These are phyloP conservation scores for Tetranychus cinnabarinus DNA, from an alignment of 1,140 invertebrate species.

Conservation along the genomic window DNA sequence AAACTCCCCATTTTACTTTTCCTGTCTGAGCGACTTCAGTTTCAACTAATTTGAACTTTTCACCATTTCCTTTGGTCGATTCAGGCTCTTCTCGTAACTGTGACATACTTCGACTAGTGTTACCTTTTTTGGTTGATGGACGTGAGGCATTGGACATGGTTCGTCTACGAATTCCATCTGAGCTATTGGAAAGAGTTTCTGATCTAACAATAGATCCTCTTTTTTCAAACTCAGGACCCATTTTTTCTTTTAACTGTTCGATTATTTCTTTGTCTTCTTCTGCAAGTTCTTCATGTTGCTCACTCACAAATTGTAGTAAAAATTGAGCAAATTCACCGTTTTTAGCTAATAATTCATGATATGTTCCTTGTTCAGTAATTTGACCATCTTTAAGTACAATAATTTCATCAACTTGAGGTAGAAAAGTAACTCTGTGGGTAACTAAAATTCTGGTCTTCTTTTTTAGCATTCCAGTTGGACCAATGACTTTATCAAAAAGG, in stretches of 20 bases:
- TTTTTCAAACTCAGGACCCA: neutral
- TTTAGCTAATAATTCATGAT: conserved; percentile 19
- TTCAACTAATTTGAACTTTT: conserved; percentile 30
- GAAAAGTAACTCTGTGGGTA: conserved; percentile 26
- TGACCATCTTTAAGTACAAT: conserved; percentile 50
- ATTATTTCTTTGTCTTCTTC: conserved; percentile 1
- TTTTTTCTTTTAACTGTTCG: neutral
- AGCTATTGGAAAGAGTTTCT: neutral
- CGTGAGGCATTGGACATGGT: neutral
- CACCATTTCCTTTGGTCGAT: neutral
- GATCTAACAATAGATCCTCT: neutral
- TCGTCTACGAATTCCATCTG: neutral
- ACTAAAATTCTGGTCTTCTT: conserved; percentile 27
- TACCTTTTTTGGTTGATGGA: neutral
- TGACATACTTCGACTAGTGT: neutral
- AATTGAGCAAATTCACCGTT: conserved; percentile 16
- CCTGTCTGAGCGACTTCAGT: conserved; percentile 5
- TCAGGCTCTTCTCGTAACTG: neutral
- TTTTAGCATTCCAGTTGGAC: conserved; percentile 48
- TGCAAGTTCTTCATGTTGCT: neutral
- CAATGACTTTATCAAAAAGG: conserved; percentile 75
- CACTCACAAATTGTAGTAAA: conserved; percentile 18
- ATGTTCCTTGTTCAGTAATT: conserved; percentile 26
- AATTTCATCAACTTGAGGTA: conserved; percentile 65
- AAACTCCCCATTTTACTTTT: conserved; percentile 8